Evolutionary conservation across 2,888 invertebrate species (phyloP), one percentile per base, ranked within the genome.

Genomic region (Tridacna gigas): DNA sequence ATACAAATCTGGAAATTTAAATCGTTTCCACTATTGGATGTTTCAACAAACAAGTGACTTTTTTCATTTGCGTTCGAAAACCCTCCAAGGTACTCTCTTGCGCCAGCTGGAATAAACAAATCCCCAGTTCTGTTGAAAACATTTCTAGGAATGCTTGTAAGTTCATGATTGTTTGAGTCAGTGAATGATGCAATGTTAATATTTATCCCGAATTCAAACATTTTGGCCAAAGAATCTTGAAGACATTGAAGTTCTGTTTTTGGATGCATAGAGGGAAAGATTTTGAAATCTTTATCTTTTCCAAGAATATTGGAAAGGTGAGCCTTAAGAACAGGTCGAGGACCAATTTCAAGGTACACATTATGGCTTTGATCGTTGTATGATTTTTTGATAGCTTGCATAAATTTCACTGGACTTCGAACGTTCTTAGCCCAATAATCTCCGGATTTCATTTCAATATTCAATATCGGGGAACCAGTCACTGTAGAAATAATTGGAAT

Each of bases 391-490:
- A 91, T 79, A 7, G 88, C 88, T 67, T 91, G 80, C 69, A 83
- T 80, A 61, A 92, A 91, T 5, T 74, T 45, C 0, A 92, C 92
- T 13, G 91, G 90, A 56, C 89, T 60, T 28, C 89, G 73, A 37
- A 91, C 86, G 80, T 92, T 92, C n/a, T 79, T 66, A 4, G 82
- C 85, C 92, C 92, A 92, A 78, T 92, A 92, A 11, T 84, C 47
- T 18, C 85, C 66, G 20, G 86, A 83, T 26, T 74, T 73, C 20
- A 90, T 86, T 37, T 84, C 79, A 3, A 74, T 71, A 0, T 73
- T 73, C 0, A 18, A 61, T 0, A 80, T 82, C 12, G 26, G 11
- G 48, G 86, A 73, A 12, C 89, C 90, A 37, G 88, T 90, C 9
- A 92, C 92, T 0, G 82, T 89, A 15, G 92, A 92, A 65, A 89